Evolutionary conservation across 2,113 vertebrate species (phyloP).

Genomic region (Sula dactylatra): DNA sequence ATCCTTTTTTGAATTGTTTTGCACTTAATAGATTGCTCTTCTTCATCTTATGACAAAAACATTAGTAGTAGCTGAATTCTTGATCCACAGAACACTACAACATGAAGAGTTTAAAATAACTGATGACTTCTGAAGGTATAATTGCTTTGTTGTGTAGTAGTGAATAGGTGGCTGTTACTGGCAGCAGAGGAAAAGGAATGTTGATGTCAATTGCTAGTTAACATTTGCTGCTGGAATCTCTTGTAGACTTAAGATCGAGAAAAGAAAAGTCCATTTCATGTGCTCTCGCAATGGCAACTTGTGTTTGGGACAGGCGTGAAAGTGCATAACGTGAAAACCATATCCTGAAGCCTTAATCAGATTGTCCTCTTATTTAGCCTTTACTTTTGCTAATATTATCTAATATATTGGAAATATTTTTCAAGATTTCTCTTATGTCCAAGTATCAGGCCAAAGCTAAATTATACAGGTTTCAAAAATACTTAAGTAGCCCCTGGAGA

Average conservation of each 20-base stretch:
- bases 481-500: neutral
- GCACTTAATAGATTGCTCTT: neutral
- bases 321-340: neutral
- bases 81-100: neutral
- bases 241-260: neutral
- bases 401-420: neutral
- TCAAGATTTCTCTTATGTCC: neutral
- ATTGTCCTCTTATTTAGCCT: neutral
- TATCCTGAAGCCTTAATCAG: neutral
- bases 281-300: rapidly evolving
- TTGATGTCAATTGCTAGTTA: neutral
- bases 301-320: neutral
- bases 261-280: neutral
- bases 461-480: neutral
- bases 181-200: neutral
- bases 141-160: neutral
- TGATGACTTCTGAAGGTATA: neutral
- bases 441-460: neutral
- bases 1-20: neutral
- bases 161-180: neutral
- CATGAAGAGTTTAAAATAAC: neutral
- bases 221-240: neutral
- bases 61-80: neutral
- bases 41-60: neutral
- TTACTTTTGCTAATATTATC: neutral